A percentile compares a stretch with the other conserved stretches of the same genome.
These are phyloP conservation scores for Drosophila setifemur DNA, from an alignment of 1,140 invertebrate species.

Conservation along the genomic window DNA sequence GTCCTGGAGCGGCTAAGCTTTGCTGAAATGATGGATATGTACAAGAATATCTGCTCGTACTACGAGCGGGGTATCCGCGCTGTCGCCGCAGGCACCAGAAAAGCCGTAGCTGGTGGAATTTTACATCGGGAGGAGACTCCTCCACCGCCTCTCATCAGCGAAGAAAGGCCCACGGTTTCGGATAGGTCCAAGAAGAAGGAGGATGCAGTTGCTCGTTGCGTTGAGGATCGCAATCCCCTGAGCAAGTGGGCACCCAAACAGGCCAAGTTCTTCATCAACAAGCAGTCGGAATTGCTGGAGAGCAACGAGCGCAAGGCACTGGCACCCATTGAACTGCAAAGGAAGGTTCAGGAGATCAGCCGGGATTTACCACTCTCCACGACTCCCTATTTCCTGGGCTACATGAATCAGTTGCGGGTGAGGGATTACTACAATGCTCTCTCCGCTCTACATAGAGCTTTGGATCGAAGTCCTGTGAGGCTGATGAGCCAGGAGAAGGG, in stretches of 20 bases:
- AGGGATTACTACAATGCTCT: conserved; percentile 94
- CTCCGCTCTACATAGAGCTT: conserved; percentile 92
- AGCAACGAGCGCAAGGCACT: conserved; percentile 91
- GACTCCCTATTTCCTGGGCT: conserved; percentile 95
- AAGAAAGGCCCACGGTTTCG: neutral
- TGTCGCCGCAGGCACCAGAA: conserved; percentile 49
- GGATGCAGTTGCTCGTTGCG: neutral
- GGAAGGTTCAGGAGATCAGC: conserved; percentile 89
- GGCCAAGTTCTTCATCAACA: conserved; percentile 93
- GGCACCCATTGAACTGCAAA: conserved; percentile 89
- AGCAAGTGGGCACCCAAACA: conserved; percentile 91
- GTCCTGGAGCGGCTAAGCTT: conserved; percentile 92
- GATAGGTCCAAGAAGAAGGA: conserved; percentile 10
- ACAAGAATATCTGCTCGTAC: conserved; percentile 86
- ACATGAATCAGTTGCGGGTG: conserved; percentile 93
- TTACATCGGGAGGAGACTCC: conserved; percentile 38
- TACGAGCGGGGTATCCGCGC: conserved; percentile 83
- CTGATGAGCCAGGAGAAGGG: conserved; percentile 84
- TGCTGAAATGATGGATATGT: conserved; percentile 88
- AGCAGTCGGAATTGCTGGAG: conserved; percentile 91
- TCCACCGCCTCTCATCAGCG: neutral
- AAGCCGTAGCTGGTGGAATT: conserved; percentile 48
- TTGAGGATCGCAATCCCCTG: conserved; percentile 64
- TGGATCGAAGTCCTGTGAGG: conserved; percentile 87
- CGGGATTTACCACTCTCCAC: conserved; percentile 91